A percentile compares a stretch with the other conserved stretches of the same genome.
These are phyloP conservation scores for Linurgus olivaceus DNA, from an alignment of 2,797 vertebrate genomes.

Conservation along the genomic window DNA sequence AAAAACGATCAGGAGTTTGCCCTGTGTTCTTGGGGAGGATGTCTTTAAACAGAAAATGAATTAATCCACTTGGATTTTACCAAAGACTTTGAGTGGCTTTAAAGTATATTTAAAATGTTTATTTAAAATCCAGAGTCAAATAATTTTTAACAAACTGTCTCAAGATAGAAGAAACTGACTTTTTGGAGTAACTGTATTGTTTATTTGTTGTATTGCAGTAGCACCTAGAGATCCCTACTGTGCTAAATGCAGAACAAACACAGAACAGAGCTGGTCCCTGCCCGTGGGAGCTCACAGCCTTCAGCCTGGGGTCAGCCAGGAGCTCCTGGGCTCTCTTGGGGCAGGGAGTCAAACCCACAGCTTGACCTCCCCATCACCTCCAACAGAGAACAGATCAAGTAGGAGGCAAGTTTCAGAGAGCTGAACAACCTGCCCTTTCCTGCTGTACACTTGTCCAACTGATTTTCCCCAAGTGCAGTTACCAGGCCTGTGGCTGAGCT, in stretches of 20 bases:
- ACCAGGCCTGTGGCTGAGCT: not conserved
- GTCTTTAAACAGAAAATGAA: not conserved
- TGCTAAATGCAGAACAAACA: slow-evolving; percentile 54
- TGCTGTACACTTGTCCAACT: not conserved
- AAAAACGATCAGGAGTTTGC: not conserved
- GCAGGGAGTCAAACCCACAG: not conserved
- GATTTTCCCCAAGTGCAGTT: not conserved
- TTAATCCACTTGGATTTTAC: not conserved
- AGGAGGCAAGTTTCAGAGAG: not conserved
- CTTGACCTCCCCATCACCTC: not conserved
- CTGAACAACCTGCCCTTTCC: not conserved
- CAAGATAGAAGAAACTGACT: slow-evolving; percentile 46
- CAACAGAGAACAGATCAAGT: not conserved
- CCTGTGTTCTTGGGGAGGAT: not conserved
- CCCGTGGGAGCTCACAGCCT: slow-evolving; percentile 10
- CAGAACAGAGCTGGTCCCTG: slow-evolving; percentile 55
- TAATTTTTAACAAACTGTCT: slow-evolving; percentile 50
- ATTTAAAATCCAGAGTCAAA: slow-evolving; percentile 59
- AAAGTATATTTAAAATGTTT: slow-evolving; percentile 49
- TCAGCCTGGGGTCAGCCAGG: not conserved
- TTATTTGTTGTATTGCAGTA: slow-evolving; percentile 61
- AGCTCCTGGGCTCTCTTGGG: not conserved
- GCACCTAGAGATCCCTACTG: slow-evolving; percentile 52
- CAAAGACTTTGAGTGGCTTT: not conserved
- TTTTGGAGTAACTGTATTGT: slow-evolving; percentile 58